Base-by-base conservation (phyloP, 2,888 invertebrate genomes). In the Hylaea fasciaria region DNA sequence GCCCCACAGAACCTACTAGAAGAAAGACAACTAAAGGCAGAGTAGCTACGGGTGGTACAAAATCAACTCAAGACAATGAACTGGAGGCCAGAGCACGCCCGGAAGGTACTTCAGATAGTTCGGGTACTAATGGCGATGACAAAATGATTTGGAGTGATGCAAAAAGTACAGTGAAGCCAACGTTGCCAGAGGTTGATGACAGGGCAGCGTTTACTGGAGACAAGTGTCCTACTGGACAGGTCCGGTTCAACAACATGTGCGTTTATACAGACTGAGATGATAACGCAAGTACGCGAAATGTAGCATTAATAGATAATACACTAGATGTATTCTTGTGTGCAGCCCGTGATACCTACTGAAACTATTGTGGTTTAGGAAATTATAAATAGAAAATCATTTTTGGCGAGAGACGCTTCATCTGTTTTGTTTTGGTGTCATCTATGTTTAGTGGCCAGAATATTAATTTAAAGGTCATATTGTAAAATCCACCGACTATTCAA, bases 161-260 rank as follows among this genome's bases (percentile, higher is more conserved):
- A 11, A n/a, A n/a, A n/a, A 54, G 47, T 0, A 61, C 57, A 3
- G 9, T 40, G 4, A 13, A 49, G 0, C n/a, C 51, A 0, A 57
- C 10, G 0, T 5, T 40, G 0, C 68, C 69, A 0, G 49, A 53
- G 0, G 53, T 80, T 7, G 76, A 70, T 12, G 72, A 81, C 41
- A 71, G 79, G 49, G 75, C 72, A 0, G 72, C 77, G 0, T 78
- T 81, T 14, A 51, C 52, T 0, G 80, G 73, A 0, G 71, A 66
- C 48, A 52, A 71, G 13, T 81, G 80, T 50, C 73, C 80, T 0
- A 64, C 70, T 0, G 76, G 77, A 0, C 65, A 70, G 44, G 61
- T 67, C 0, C 70, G 62, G 50, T 54, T 75, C 2, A 64, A 62
- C 0, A 64, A 69, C 0, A 44, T 44, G 8, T 60, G 60, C 22